Evolutionary conservation across 2,797 vertebrate species (phyloP).

Genomic region (Muscicapa striata): DNA sequence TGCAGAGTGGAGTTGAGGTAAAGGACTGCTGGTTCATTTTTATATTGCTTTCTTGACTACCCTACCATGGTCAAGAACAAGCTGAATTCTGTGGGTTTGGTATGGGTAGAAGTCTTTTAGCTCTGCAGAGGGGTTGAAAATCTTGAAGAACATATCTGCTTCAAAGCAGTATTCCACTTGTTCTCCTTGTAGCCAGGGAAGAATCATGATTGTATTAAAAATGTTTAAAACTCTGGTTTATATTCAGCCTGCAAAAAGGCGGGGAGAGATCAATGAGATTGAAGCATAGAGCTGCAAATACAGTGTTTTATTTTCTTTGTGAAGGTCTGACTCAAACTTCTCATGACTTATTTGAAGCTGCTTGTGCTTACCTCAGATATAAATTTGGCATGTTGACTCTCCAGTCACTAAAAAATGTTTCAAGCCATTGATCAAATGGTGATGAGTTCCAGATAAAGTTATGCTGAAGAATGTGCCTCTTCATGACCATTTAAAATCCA

Average conservation of each 20-base stretch:
- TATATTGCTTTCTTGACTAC: background rate
- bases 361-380: background rate
- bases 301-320: background rate
- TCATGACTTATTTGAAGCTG: background rate
- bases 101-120: background rate
- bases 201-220: background rate
- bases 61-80: background rate
- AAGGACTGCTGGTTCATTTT: constrained; percentile 47
- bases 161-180: background rate
- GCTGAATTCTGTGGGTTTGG: background rate
- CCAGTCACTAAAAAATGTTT: background rate
- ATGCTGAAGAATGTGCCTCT: background rate
- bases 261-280: background rate
- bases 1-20: constrained; percentile 39
- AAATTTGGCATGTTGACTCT: background rate
- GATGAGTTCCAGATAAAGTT: constrained; percentile 32
- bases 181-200: background rate
- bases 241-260: background rate
- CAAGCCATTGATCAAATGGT: background rate
- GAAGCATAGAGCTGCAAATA: background rate
- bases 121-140: background rate
- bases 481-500: background rate
- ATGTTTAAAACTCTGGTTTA: background rate
- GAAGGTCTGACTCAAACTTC: background rate
- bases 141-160: background rate